phyloP scores from a whole-genome alignment of 2,888 invertebrate species.

The Melinaea marsaeus region DNA sequence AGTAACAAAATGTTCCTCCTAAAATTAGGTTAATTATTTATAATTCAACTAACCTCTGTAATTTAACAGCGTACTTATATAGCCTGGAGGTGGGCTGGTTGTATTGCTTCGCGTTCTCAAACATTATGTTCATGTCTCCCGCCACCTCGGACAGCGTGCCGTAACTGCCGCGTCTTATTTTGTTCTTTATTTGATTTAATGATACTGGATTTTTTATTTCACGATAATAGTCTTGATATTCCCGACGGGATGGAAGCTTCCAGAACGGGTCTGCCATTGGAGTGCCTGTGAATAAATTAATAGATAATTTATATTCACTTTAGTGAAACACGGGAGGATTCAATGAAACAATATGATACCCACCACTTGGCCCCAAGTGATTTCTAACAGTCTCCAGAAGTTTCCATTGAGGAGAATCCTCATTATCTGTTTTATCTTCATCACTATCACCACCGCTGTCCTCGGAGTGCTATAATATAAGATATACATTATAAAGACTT shows the following conservation, averaged over 20 bases:
- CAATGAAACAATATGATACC: slow-evolving; percentile 11
- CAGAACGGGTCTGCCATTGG: slow-evolving; percentile 95
- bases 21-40: no score
- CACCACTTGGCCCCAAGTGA: slow-evolving; percentile 65
- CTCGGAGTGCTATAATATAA: slow-evolving; percentile 64
- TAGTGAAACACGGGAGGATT: background rate
- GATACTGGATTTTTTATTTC: slow-evolving; percentile 98
- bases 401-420: slow-evolving; percentile 92
- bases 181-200: slow-evolving; percentile 91
- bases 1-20: no score
- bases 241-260: slow-evolving; percentile 92
- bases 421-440: slow-evolving; percentile 80
- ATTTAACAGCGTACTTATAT: slow-evolving; percentile 89
- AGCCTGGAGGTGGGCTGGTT: slow-evolving; percentile 88
- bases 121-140: slow-evolving; percentile 96
- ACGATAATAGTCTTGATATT: slow-evolving; percentile 98
- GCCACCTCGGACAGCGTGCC: slow-evolving; percentile 92
- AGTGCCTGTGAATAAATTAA: slow-evolving; percentile 74
- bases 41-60: slow-evolving; percentile 79
- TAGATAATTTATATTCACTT: background rate
- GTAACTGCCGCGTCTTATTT: slow-evolving; percentile 89
- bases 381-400: slow-evolving; percentile 89
- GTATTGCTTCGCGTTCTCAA: slow-evolving; percentile 96
- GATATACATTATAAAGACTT: background rate
- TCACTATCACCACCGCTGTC: slow-evolving; percentile 79